A percentile compares a stretch with the other conserved stretches of the same genome.
Evolutionary conservation across 2,888 invertebrate species (phyloP).

Genomic region (Melipona beecheii): DNA sequence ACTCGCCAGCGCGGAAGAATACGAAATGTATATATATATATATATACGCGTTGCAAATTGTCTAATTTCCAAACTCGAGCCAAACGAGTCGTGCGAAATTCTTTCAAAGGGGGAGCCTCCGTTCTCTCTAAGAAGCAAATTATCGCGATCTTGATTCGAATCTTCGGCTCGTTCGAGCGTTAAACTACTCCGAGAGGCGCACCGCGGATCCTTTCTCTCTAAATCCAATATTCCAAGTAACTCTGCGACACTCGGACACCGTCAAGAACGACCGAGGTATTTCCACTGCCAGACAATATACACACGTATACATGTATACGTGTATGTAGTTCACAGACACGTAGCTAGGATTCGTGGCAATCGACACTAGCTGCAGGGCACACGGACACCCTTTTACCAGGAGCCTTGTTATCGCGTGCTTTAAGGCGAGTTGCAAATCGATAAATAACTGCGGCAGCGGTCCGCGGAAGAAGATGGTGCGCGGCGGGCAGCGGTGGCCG

Average conservation of each 20-base stretch:
- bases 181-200: not conserved
- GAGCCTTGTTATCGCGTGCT: conserved; percentile 71
- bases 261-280: conserved; percentile 9
- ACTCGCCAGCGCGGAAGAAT: not conserved
- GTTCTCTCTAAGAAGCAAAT: not conserved
- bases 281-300: not conserved
- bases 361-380: conserved; percentile 50
- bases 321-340: not conserved
- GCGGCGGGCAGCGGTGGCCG: conserved; percentile 17
- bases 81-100: not conserved
- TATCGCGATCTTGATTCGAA: not conserved
- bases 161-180: not conserved
- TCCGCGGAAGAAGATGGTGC: conserved; percentile 51
- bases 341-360: conserved; percentile 43
- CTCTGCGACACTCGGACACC: not conserved
- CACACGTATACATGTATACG: not conserved
- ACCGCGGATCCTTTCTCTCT: not conserved
- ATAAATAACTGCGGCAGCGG: conserved; percentile 69
- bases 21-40: not conserved
- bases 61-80: not conserved
- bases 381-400: conserved; percentile 50
- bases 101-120: too few species aligned
- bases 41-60: too few species aligned
- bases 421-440: conserved; percentile 70
- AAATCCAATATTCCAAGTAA: conserved; percentile 21